Conservation (phyloP, 2,113 vertebrate genomes). For the Erpornis zantholeuca region DNA sequence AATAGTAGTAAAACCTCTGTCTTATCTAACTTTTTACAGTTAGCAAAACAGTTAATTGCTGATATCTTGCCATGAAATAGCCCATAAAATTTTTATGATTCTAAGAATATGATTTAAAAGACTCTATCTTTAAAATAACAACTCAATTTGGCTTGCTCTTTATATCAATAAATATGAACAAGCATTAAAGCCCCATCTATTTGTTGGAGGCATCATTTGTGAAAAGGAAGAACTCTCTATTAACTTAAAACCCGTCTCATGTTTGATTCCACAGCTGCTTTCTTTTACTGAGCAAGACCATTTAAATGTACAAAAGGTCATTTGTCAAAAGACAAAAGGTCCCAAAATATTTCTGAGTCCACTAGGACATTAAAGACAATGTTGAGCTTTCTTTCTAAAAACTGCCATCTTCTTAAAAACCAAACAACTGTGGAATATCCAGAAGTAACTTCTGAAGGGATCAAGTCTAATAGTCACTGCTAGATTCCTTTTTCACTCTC, state of each 20-base stretch:
- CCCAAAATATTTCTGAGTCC: neutral
- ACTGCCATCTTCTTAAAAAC: neutral
- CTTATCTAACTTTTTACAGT: neutral
- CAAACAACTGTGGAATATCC: neutral
- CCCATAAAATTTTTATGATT: neutral
- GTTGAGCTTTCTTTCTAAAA: neutral
- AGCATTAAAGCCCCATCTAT: neutral
- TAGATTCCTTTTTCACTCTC: neutral
- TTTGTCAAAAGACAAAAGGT: neutral
- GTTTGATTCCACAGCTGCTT: neutral
- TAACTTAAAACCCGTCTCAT: neutral
- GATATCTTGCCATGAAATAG: neutral
- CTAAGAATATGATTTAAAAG: neutral
- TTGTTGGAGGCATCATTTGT: neutral
- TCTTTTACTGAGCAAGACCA: rapidly evolving
- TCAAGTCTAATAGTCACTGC: neutral
- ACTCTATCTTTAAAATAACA: neutral
- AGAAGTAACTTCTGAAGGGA: neutral
- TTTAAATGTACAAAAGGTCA: neutral
- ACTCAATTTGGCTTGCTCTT: neutral
- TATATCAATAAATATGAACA: neutral
- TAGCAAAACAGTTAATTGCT: neutral
- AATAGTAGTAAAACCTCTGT: neutral
- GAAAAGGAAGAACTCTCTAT: neutral
- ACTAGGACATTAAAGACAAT: neutral